Percentiles rank a stretch among this genome's conserved stretches.
Evolutionary conservation across 2,888 invertebrate genomes (phyloP).

Genomic region (Oscheius myriophilus): DNA sequence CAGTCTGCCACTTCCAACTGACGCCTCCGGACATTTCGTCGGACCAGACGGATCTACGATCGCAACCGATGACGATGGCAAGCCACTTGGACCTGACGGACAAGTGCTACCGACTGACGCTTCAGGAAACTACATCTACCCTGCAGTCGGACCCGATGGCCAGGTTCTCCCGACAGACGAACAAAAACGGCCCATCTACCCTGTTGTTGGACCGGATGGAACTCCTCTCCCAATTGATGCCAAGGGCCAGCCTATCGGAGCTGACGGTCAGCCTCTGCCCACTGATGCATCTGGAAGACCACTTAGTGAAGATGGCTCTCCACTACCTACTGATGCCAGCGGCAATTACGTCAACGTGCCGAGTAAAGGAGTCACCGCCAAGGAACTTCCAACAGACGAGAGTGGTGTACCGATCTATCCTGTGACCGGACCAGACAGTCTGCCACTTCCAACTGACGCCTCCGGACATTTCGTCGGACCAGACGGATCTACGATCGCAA

Average conservation of each 20-base stretch:
- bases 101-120: slow-evolving; percentile 37
- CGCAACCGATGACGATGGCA: slow-evolving; percentile 51
- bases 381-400: not conserved
- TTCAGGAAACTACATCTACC: slow-evolving; percentile 34
- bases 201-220: slow-evolving; percentile 26
- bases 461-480: slow-evolving; percentile 30
- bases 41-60: slow-evolving; percentile 34
- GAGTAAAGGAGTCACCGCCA: not conserved
- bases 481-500: slow-evolving; percentile 21
- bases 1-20: slow-evolving; percentile 39
- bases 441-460: slow-evolving; percentile 31
- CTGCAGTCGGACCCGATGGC: slow-evolving; percentile 50
- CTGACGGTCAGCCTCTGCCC: slow-evolving; percentile 48
- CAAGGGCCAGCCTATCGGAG: slow-evolving; percentile 28
- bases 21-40: slow-evolving; percentile 32
- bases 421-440: slow-evolving; percentile 25
- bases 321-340: slow-evolving; percentile 28
- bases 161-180: slow-evolving; percentile 42
- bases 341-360: slow-evolving; percentile 10
- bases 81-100: slow-evolving; percentile 53
- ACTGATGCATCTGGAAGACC: slow-evolving; percentile 38
- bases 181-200: slow-evolving; percentile 30
- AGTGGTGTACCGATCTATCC: slow-evolving; percentile 21
- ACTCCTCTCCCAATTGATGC: slow-evolving; percentile 31
- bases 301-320: slow-evolving; percentile 18